These are phyloP conservation scores for Cancer borealis DNA, from an alignment of 2,888 invertebrate genomes.

Conservation along the genomic window DNA sequence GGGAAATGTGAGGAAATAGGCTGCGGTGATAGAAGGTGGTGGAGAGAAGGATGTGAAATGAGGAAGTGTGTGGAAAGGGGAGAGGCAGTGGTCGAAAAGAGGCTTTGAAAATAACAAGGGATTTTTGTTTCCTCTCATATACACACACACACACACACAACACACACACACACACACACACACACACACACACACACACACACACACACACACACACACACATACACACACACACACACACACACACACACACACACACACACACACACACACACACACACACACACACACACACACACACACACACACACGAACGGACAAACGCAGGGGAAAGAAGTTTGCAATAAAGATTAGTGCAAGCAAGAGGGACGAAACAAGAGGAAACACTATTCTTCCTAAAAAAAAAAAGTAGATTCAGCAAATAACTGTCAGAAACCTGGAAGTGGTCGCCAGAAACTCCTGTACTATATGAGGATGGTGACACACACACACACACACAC, in stretches of 20 bases:
- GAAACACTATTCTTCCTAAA: not conserved
- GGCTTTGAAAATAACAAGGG: not conserved
- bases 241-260: not conserved
- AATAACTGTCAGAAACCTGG: not conserved
- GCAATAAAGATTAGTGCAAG: not conserved
- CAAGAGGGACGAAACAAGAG: constrained; percentile 9
- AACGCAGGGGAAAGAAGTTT: not conserved
- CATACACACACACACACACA: no score
- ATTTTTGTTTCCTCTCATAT: not conserved
- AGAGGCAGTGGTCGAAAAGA: not conserved
- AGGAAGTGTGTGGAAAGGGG: not conserved
- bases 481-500: constrained; percentile 20
- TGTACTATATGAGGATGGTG: not conserved
- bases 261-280: constrained; percentile 28
- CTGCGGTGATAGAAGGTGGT: not conserved
- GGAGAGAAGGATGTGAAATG: not conserved
- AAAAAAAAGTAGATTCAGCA: not conserved
- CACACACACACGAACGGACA: no score
- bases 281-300: no score
- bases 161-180: no score
- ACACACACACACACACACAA: constrained; percentile 25
- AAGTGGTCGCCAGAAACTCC: not conserved
- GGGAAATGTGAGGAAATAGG: constrained; percentile 11
- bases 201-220: not conserved
- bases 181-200: not conserved